A percentile compares a stretch with the other conserved stretches of the same genome.
Evolutionary conservation across 2,888 invertebrate species (phyloP).

Genomic region (Alloscopus bannaensis): DNA sequence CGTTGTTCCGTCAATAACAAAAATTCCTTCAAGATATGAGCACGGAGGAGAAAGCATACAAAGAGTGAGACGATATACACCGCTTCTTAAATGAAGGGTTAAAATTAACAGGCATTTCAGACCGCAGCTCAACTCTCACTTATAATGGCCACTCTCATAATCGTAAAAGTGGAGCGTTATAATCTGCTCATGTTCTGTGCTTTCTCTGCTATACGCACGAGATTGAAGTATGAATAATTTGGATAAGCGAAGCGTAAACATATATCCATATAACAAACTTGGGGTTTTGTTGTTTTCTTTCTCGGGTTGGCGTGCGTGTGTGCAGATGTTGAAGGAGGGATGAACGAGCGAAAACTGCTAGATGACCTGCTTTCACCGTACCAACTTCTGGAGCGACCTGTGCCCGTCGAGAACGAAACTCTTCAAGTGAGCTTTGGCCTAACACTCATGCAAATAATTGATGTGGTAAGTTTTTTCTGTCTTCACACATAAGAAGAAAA

Average conservation of each 20-base stretch:
- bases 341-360: constrained; percentile 90
- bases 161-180: neutral
- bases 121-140: neutral
- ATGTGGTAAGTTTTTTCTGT: constrained; percentile 86
- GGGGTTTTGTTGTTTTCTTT: neutral
- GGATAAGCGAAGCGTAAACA: neutral
- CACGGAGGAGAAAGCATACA: no score
- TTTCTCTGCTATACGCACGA: neutral
- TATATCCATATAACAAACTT: neutral
- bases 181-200: neutral
- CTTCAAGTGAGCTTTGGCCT: constrained; percentile 93
- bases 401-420: constrained; percentile 93
- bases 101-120: no score
- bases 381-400: constrained; percentile 92
- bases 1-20: no score
- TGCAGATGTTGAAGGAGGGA: constrained; percentile 91
- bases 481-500: neutral
- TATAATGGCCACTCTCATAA: neutral
- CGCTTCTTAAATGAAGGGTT: no score
- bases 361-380: constrained; percentile 87
- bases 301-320: neutral
- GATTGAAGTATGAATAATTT: constrained; percentile 16
- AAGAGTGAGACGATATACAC: no score
- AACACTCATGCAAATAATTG: constrained; percentile 94
- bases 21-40: no score